A percentile compares a stretch with the other conserved stretches of the same genome.
Evolutionary conservation across 92 coral and sea anemone species (phyloP).

Genomic region (Palythoa heliodiscus): DNA sequence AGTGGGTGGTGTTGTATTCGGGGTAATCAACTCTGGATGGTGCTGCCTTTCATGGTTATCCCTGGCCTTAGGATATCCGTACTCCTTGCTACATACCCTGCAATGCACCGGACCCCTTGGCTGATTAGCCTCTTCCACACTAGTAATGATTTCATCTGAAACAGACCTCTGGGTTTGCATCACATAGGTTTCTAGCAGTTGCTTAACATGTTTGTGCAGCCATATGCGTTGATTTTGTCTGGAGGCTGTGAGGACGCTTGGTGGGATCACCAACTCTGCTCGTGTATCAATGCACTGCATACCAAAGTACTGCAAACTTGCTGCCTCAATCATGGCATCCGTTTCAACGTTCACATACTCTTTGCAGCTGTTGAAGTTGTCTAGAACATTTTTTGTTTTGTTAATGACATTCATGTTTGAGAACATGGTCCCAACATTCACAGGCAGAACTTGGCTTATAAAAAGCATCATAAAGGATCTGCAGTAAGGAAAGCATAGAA

Average conservation of each 20-base stretch:
- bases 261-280: conserved; percentile 54
- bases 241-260: conserved; percentile 17
- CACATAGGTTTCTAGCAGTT: neutral
- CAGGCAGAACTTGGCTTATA: conserved; percentile 54
- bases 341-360: conserved; percentile 67
- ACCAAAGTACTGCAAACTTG: conserved; percentile 56
- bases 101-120: conserved; percentile 30
- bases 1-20: neutral
- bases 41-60: conserved; percentile 57
- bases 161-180: too few relatives aligned
- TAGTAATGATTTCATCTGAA: neutral
- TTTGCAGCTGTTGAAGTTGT: conserved; percentile 62
- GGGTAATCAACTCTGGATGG: conserved; percentile 32
- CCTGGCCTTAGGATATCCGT: conserved; percentile 49
- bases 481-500: too few relatives aligned
- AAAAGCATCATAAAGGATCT: too few relatives aligned
- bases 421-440: conserved; percentile 59
- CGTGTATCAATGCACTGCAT: conserved; percentile 38
- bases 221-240: neutral
- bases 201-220: conserved; percentile 20
- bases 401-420: conserved; percentile 52
- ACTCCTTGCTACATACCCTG: too few relatives aligned
- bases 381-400: conserved; percentile 63
- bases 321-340: conserved; percentile 59
- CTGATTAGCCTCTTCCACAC: neutral